Conservation (phyloP, 2,888 invertebrate species). For the Chrysodeixis includens region DNA sequence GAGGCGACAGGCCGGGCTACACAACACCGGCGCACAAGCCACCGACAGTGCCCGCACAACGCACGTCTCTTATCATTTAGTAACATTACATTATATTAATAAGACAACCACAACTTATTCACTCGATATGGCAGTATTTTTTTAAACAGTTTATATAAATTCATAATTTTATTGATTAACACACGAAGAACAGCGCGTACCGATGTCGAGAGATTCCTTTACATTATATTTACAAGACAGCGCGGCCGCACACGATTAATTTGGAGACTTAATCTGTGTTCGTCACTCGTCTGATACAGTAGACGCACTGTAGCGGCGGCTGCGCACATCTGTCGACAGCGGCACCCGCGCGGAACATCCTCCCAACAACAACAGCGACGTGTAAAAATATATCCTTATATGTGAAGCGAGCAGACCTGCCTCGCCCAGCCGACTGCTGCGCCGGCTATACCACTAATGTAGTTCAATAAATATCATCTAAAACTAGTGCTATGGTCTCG, state of each 20-base stretch:
- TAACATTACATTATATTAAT: slow-evolving; percentile 26
- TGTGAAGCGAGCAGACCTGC: not conserved
- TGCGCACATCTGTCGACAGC: not conserved
- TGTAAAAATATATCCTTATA: not conserved
- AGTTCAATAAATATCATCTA: not conserved
- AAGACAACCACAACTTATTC: slow-evolving; percentile 29
- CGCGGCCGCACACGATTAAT: slow-evolving; percentile 6
- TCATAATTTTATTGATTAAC: slow-evolving; percentile 15
- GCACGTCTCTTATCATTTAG: slow-evolving; percentile 14
- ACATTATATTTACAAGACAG: not conserved
- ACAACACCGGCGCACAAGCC: slow-evolving; percentile 5
- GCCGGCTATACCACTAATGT: not conserved
- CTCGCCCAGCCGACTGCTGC: not conserved
- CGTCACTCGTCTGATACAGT: not conserved
- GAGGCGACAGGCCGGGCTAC: slow-evolving; percentile 10
- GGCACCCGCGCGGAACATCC: slow-evolving; percentile 2
- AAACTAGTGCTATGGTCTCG: not conserved
- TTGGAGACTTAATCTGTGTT: not conserved
- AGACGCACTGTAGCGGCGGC: not conserved
- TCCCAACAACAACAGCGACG: not conserved
- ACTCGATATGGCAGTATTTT: slow-evolving; percentile 45
- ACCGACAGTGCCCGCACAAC: slow-evolving; percentile 15
- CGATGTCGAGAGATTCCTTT: slow-evolving; percentile 14
- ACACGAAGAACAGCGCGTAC: slow-evolving; percentile 10
- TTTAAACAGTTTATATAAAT: slow-evolving; percentile 22